Evolutionary conservation across 2,797 vertebrate genomes (phyloP).

Genomic region (Brachyalestes nurse): DNA sequence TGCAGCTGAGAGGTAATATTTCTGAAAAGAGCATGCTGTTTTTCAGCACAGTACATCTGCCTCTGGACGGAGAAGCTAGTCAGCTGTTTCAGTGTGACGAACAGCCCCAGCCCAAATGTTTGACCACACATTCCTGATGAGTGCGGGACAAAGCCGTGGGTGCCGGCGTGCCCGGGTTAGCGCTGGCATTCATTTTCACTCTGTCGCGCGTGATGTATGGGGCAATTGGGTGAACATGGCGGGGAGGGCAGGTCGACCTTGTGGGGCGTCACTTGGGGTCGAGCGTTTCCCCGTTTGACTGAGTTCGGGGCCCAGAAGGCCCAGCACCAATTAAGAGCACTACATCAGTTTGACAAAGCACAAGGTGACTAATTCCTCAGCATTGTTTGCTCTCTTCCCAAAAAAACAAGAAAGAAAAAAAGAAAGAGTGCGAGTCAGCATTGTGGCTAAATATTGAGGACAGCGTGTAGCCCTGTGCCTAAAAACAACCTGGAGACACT

Average conservation of each 20-base stretch:
- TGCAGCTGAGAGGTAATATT: not conserved
- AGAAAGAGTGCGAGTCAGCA: conserved; percentile 33
- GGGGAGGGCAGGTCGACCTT: conserved; percentile 75
- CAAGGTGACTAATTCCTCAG: conserved; percentile 62
- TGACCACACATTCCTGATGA: conserved; percentile 47
- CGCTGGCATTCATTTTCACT: conserved; percentile 71
- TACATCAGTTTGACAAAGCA: conserved; percentile 61
- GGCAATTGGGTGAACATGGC: conserved; percentile 68
- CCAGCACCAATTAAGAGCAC: conserved; percentile 61
- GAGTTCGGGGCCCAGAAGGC: conserved; percentile 50
- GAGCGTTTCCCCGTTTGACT: conserved; percentile 58
- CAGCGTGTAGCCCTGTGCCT: conserved; percentile 29
- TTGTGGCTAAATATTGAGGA: conserved; percentile 38
- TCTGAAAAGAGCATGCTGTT: not conserved
- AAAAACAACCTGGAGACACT: conserved; percentile 35
- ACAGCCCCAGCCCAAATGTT: conserved; percentile 22
- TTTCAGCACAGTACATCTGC: not conserved
- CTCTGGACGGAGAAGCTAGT: not conserved
- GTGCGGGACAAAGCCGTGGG: conserved; percentile 32
- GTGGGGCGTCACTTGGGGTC: conserved; percentile 69
- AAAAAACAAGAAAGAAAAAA: conserved; percentile 1
- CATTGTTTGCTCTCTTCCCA: conserved; percentile 45
- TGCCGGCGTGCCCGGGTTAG: conserved; percentile 16
- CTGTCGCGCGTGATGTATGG: conserved; percentile 79
- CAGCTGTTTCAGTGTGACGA: conserved; percentile 1